Evolutionary conservation across 2,888 invertebrate species (phyloP).

Genomic region (Myopa tessellatipennis): DNA sequence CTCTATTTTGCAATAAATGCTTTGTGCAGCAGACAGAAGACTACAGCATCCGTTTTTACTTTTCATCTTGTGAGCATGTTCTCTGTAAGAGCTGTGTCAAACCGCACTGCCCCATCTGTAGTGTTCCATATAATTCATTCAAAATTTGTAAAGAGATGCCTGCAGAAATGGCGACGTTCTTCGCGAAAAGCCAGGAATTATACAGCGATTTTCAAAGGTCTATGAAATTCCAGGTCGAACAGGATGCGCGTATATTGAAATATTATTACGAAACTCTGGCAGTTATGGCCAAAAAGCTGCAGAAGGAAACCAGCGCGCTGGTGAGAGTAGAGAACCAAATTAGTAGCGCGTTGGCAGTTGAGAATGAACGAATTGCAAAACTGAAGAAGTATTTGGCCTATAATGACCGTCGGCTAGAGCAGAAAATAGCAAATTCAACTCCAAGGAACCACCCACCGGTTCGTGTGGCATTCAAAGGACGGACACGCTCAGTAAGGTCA

Average conservation of each 20-base stretch:
- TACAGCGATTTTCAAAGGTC: slow-evolving; percentile 42
- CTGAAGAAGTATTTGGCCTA: no score
- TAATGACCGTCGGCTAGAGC: no score
- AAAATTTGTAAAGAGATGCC: slow-evolving; percentile 45
- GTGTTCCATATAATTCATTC: slow-evolving; percentile 36
- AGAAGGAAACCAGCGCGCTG: no score
- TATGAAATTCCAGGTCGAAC: slow-evolving; percentile 46
- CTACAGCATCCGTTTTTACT: slow-evolving; percentile 20
- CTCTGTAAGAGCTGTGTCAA: no score
- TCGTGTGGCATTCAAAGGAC: neutral
- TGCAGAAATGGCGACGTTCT: slow-evolving; percentile 41
- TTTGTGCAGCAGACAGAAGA: slow-evolving; percentile 38
- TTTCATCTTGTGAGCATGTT: no score
- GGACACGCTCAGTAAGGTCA: neutral
- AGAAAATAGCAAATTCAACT: no score
- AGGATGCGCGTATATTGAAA: slow-evolving; percentile 35
- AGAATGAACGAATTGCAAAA: no score
- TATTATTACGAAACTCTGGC: slow-evolving; percentile 36
- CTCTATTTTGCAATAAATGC: slow-evolving; percentile 47
- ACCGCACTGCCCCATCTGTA: slow-evolving; percentile 44
- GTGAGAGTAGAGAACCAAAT: no score
- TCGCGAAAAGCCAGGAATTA: slow-evolving; percentile 41
- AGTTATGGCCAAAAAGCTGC: slow-evolving; percentile 27
- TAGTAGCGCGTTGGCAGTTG: no score
- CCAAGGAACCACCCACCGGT: slow-evolving; percentile 25